Evolutionary conservation across 2,113 vertebrate genomes (phyloP), one percentile per base, ranked within the genome.

Genomic region (Gadus macrocephalus): DNA sequence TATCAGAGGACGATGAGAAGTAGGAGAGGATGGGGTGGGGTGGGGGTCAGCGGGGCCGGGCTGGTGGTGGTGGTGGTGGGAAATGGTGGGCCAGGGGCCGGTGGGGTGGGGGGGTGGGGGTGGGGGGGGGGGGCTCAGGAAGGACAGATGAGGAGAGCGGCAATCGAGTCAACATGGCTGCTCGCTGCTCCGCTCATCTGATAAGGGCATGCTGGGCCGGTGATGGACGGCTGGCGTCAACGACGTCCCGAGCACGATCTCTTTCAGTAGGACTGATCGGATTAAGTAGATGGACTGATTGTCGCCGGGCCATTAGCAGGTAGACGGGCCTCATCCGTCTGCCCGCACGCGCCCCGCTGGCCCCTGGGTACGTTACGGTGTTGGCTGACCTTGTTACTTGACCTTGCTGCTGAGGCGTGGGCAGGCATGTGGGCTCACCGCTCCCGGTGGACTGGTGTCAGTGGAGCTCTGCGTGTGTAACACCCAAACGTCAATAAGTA

Each of bases 181-280:
- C 74, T 84, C 75, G 74, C 76, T 72, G 70, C 72, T 35, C 64
- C 66, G 70, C 85, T 80, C 76, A 86, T 89, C 85, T 87, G 87
- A 91, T 89, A 86, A 81, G 81, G 77, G 71, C 22, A 20, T 65
- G 83, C 81, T 73, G 81, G 42, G 69, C 67, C 75, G 67, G 64
- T 83, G 83, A 87, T 86, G 81, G 88, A 85, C 82, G 78, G 60
- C 68, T 25, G 0, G 16, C 77, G 81, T 81, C 76, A 9, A 80
- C 80, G 74, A 77, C 79, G 67, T 68, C 72, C 61, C 1, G 42
- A 68, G 56, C 72, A 83, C 83, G 76, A 80, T 78, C 76, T 84
- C 77, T 81, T 77, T 71, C 65, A 53, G 73, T 81, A 71, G 73
- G 76, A 80, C 78, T 78, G 74, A 84, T 69, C 58, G 31, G 65